phyloP scores from a whole-genome alignment of 2,888 invertebrate species.

The Leucozona laternaria region DNA sequence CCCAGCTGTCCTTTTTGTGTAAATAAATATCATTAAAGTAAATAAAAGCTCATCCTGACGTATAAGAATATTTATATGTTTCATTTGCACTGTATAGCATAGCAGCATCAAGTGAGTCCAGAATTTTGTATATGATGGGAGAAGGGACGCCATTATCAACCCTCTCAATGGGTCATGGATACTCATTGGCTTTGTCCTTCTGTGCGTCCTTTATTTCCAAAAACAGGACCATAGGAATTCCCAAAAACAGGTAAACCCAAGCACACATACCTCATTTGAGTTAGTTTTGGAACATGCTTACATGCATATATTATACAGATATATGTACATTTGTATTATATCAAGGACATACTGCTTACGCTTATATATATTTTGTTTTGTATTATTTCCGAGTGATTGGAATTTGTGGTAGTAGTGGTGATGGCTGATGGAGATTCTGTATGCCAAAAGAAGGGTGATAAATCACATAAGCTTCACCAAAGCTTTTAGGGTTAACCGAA shows the following conservation, averaged over 20 bases:
- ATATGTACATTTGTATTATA: neutral
- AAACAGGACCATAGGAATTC: constrained; percentile 16
- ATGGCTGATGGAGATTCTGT: constrained; percentile 32
- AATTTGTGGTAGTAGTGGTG: constrained; percentile 47
- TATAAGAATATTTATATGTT: constrained; percentile 13
- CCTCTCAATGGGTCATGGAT: constrained; percentile 41
- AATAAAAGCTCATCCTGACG: constrained; percentile 65
- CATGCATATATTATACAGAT: neutral
- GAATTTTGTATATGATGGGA: constrained; percentile 7
- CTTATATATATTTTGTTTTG: constrained; percentile 28
- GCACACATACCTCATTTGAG: constrained; percentile 30
- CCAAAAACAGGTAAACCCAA: constrained; percentile 22
- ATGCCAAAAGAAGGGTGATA: constrained; percentile 53
- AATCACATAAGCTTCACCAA: constrained; percentile 64
- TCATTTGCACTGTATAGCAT: neutral
- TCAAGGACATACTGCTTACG: neutral
- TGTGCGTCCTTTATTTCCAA: neutral
- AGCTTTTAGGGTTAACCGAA: constrained; percentile 58
- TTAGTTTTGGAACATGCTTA: constrained; percentile 13
- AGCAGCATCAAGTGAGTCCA: constrained; percentile 35
- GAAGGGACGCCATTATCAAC: constrained; percentile 6
- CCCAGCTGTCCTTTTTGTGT: constrained; percentile 53
- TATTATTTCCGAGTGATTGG: constrained; percentile 60
- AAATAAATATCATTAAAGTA: constrained; percentile 69
- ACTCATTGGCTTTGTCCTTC: constrained; percentile 20